phyloP scores from a whole-genome alignment of 2,797 vertebrate genomes.

The Hydrophis major region DNA sequence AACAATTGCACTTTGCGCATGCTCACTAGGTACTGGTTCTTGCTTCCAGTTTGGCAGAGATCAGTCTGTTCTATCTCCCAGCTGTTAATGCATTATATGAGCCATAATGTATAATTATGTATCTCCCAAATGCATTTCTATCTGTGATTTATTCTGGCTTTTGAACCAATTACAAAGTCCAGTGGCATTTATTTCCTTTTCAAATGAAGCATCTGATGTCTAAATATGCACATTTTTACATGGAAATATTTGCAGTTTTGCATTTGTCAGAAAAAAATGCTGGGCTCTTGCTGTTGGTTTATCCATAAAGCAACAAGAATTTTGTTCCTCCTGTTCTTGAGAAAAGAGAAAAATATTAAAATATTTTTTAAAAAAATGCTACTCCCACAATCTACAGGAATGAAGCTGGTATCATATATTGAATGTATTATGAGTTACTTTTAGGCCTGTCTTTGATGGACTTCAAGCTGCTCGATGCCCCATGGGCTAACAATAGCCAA shows the following conservation, averaged over 20 bases:
- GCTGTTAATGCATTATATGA: constrained; percentile 26
- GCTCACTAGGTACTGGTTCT: neutral
- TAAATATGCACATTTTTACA: neutral
- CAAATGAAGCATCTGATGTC: neutral
- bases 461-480: neutral
- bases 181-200: neutral
- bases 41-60: neutral
- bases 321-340: neutral
- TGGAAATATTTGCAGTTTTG: neutral
- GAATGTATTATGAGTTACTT: neutral
- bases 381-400: neutral
- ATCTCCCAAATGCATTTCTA: neutral
- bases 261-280: neutral
- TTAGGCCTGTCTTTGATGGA: neutral
- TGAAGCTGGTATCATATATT: neutral
- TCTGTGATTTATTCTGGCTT: neutral
- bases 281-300: neutral
- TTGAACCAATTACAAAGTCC: neutral
- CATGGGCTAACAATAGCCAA: neutral
- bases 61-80: neutral
- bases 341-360: neutral
- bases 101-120: constrained; percentile 16
- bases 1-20: constrained; percentile 4
- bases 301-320: neutral
- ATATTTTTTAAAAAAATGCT: neutral